Conservation (phyloP, 2,888 invertebrate species). For the Machimus rusticus region DNA sequence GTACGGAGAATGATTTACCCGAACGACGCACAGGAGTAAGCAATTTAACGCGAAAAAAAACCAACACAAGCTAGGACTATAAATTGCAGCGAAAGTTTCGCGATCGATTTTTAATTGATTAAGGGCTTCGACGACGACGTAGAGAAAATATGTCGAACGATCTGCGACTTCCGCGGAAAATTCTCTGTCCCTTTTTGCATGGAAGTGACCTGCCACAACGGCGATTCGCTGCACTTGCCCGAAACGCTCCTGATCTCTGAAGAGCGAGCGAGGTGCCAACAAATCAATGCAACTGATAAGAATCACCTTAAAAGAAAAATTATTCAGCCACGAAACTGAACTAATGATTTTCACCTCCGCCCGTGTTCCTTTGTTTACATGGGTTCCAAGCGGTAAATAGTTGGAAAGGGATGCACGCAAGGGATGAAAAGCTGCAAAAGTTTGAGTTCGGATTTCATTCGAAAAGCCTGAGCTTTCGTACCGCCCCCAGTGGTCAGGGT, state of each 20-base stretch:
- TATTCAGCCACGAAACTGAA: background rate
- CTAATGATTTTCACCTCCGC: background rate
- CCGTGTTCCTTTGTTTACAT: constrained; percentile 14
- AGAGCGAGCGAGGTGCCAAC: background rate
- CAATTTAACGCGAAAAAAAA: background rate
- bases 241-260: background rate
- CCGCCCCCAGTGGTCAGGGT: background rate
- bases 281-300: background rate
- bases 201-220: background rate
- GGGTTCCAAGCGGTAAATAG: background rate
- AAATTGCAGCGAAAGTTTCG: background rate
- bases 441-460: background rate
- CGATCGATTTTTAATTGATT: background rate
- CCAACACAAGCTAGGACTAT: background rate
- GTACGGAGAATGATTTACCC: background rate
- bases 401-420: background rate
- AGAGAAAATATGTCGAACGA: background rate
- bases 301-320: background rate
- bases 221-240: background rate
- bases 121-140: background rate
- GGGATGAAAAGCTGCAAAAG: background rate
- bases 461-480: background rate
- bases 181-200: background rate
- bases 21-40: background rate
- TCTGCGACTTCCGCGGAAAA: background rate